A percentile compares a stretch with the other conserved stretches of the same genome.
phyloP scores from a whole-genome alignment of 2,888 invertebrate genomes.

The Pterostichus niger region DNA sequence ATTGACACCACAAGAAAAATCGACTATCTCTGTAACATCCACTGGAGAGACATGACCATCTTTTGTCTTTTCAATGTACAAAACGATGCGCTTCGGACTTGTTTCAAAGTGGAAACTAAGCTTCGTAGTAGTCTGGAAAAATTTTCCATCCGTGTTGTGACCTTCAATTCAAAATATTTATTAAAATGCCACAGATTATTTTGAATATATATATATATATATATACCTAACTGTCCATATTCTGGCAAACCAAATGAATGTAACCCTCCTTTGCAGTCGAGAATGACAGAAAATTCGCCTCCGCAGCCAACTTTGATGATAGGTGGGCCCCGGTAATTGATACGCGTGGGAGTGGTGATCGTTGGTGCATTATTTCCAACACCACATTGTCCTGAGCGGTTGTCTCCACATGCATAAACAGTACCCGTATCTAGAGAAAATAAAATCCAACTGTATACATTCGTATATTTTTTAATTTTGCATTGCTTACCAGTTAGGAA shows the following conservation, averaged over 20 bases:
- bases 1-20: constrained; percentile 94
- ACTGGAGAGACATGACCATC: constrained; percentile 91
- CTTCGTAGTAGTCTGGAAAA: constrained; percentile 93
- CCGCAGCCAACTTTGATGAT: constrained; percentile 88
- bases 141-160: constrained; percentile 97
- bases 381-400: constrained; percentile 95
- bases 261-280: constrained; percentile 92
- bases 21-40: constrained; percentile 91
- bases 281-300: constrained; percentile 94
- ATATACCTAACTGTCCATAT: constrained; percentile 89
- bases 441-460: constrained; percentile 13
- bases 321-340: constrained; percentile 90
- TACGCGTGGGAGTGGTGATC: constrained; percentile 80
- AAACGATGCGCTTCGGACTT: constrained; percentile 89
- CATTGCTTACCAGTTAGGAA: constrained; percentile 85
- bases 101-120: constrained; percentile 92
- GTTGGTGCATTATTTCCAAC: constrained; percentile 84
- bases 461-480: not conserved
- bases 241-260: constrained; percentile 96
- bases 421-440: constrained; percentile 85
- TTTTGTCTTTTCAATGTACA: constrained; percentile 93
- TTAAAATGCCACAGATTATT: not conserved
- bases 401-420: constrained; percentile 94
- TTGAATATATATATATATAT: no score
- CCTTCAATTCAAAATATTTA: constrained; percentile 77